A percentile compares a stretch with the other conserved stretches of the same genome.
Conservation (phyloP, 2,113 vertebrate genomes). For the Gymnorhina tibicen region DNA sequence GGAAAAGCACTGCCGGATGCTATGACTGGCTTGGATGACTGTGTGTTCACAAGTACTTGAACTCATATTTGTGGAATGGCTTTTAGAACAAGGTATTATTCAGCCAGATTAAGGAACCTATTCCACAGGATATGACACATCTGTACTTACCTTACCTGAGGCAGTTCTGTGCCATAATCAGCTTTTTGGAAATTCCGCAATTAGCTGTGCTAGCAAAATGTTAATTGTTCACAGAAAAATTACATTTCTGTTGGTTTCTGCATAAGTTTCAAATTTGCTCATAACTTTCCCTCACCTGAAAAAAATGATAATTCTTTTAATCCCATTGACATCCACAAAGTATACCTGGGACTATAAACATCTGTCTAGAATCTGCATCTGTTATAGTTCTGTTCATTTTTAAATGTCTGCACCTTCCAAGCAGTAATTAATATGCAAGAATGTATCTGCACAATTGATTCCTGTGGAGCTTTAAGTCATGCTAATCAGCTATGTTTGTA, state of each 20-base stretch:
- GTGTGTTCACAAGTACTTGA: neutral
- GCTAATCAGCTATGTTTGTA: neutral
- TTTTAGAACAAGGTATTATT: neutral
- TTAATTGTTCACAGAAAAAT: neutral
- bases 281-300: neutral
- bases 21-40: neutral
- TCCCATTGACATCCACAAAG: neutral
- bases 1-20: neutral
- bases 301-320: neutral
- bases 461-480: neutral
- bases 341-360: neutral
- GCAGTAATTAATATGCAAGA: neutral
- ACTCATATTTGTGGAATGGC: neutral
- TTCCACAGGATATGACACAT: neutral
- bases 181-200: neutral
- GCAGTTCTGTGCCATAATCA: neutral
- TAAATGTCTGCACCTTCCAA: neutral
- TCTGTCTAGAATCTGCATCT: neutral
- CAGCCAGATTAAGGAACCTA: neutral
- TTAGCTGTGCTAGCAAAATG: neutral
- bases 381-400: neutral
- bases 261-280: neutral
- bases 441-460: slow-evolving; percentile 13
- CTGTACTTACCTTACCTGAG: neutral
- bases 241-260: neutral